Base-by-base conservation (phyloP, 2,797 vertebrate species). In the Poeciliopsis infans region DNA sequence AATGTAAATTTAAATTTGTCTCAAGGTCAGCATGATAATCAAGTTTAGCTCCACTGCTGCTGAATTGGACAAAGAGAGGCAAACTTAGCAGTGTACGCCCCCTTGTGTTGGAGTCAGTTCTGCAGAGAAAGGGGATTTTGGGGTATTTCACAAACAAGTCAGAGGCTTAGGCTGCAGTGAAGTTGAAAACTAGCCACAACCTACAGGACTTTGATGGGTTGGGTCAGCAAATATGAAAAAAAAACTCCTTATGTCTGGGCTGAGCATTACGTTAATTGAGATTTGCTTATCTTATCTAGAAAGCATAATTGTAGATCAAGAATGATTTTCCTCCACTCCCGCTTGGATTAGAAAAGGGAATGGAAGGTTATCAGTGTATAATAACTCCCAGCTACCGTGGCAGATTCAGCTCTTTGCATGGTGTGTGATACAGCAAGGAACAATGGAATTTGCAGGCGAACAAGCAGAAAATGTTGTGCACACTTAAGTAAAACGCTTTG, bases 41-140 rank as follows among this genome's bases (percentile, higher is more conserved):
- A 87, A 83, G 93, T 93, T 83, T 86, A 80, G 82, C 85, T 81
- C 71, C 77, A 76, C 72, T 68, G 77, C 81, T 83, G 84, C 83
- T 87, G 69, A 78, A 79, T 72, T 87, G 89, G 90, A 78, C 79
- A 78, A 72, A 72, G 61, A 84, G 78, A 91, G 87, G 78, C 92
- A 94, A 95, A 94, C 87, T 94, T 91, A 89, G 90, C 91, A 93
- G 88, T 89, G 87, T 91, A 94, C 94, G 94, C 95, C 95, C 96
- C 93, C 96, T 95, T 93, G 95, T 95, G 96, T 94, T 92, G 91
- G 91, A 80, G 82, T 78, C 20, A n/a, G 71, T 64, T 78, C 71
- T 77, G 78, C 70, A 81, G 78, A 68, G 45, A 43, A 36, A 51
- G 72, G 66, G 74, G 72, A 41, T 5, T 25, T 53, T 39, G 12